Evolutionary conservation across 2,888 invertebrate genomes (phyloP), one percentile per base, ranked within the genome.

Genomic region (Amphipyra tragopoginis): DNA sequence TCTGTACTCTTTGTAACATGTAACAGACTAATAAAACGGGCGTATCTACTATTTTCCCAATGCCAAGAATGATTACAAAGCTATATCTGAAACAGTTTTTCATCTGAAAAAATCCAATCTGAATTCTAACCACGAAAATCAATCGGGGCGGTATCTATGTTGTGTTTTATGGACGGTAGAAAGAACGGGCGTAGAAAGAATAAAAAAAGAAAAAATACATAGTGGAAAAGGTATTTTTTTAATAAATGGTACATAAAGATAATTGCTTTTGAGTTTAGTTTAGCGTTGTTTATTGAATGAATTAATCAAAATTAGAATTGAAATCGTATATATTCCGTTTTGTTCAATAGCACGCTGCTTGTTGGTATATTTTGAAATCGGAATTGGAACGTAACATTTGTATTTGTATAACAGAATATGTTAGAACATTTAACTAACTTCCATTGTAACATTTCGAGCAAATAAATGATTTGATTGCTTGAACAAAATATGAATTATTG

Each of bases 71-170:
- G 47, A n/a, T 49, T 39, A 60, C 26, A 54, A 50, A 61, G 66
- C 43, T 38, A 44, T 9, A 34, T 36, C 45, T 33, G 49, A 9
- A 58, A 58, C 38, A 7, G 40, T 57, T 57, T 70, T 74, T 65
- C 65, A 65, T 71, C 44, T 71, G 34, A 39, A n/a, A 43, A 65
- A 69, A 70, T 36, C 61, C 70, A 61, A 74, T 72, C 61, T 56
- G 47, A 58, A 72, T 65, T 70, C 74, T 36, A 61, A 61, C 74
- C 74, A 65, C 65, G 70, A 58, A 58, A 74, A 70, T 74, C 65
- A 74, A 74, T 74, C 51, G 55, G 26, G 36, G 8, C 53, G 34
- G 42, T 40, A 39, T 51, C 10, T 52, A 14, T 15, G 47, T 34
- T 48, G 6, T 40, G 54, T 49, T 63, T 67, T 71, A 72, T 58